A percentile compares a stretch with the other conserved stretches of the same genome.
Conservation (phyloP, 2,113 vertebrate species). For the Anser brachyrhynchus region DNA sequence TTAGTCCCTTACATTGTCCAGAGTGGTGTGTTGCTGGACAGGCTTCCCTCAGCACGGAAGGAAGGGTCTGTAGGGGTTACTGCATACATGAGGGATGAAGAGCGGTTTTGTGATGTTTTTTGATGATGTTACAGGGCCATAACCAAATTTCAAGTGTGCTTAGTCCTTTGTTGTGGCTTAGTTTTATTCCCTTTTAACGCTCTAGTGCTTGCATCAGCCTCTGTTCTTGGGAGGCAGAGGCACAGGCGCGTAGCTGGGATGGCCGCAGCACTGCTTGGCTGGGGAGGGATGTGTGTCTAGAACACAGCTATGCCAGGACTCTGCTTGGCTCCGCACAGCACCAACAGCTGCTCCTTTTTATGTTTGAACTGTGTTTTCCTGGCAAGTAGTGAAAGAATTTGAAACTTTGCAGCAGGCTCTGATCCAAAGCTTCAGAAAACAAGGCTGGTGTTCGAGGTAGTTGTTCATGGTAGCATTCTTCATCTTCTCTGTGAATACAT, state of each 20-base stretch:
- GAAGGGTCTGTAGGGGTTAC: background rate
- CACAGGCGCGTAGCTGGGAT: background rate
- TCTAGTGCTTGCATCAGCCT: background rate
- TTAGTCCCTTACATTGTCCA: background rate
- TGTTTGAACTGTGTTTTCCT: constrained; percentile 25
- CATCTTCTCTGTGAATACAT: background rate
- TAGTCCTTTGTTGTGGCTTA: background rate
- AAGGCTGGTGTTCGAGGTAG: background rate
- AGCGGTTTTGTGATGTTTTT: background rate
- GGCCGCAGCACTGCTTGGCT: background rate
- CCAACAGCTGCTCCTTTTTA: constrained; percentile 52
- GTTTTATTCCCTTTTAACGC: background rate
- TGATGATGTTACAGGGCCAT: background rate
- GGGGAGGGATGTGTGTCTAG: constrained; percentile 5
- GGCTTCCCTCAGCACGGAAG: background rate
- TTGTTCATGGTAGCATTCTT: background rate
- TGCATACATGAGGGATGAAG: background rate
- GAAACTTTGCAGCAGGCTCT: constrained; percentile 6
- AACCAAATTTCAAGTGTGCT: background rate
- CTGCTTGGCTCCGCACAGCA: background rate
- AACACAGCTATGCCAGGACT: constrained; percentile 30
- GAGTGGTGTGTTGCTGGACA: background rate
- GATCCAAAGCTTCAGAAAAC: background rate
- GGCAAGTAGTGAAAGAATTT: constrained; percentile 20
- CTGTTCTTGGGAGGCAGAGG: background rate